Percentiles rank a stretch among this genome's conserved stretches.
Evolutionary conservation across 37 sponge, comb jelly and placozoan species (phyloP).

Genomic region (Ianthella basta): DNA sequence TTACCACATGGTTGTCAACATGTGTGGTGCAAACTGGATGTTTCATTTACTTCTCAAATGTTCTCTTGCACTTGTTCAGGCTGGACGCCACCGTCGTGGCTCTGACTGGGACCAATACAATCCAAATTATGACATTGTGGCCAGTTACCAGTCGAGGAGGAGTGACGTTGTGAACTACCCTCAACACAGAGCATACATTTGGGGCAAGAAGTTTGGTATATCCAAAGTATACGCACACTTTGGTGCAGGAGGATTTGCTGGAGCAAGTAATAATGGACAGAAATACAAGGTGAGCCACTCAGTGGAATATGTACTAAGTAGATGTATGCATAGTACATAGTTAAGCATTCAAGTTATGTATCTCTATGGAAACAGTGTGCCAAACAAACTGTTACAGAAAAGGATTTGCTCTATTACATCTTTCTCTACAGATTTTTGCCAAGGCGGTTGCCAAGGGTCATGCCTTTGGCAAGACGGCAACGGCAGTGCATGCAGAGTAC

Average conservation of each 20-base stretch:
- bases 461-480: conserved; percentile 50
- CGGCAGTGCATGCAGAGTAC: conserved; percentile 31
- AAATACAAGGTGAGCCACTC: conserved; percentile 18
- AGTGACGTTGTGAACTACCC: conserved; percentile 53
- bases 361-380: no score
- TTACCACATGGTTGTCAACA: no score
- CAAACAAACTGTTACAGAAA: no score
- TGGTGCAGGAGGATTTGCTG: conserved; percentile 58
- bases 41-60: no score
- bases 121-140: conserved; percentile 49
- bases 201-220: conserved; percentile 63
- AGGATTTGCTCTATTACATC: no score
- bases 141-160: conserved; percentile 25
- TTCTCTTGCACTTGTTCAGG: background rate
- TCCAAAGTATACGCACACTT: conserved; percentile 38
- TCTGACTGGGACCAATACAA: conserved; percentile 54
- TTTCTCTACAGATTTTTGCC: conserved; percentile 31
- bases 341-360: no score
- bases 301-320: no score
- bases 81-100: conserved; percentile 21
- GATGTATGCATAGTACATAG: no score
- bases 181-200: conserved; percentile 56
- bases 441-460: conserved; percentile 48
- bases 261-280: conserved; percentile 33
- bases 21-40: no score